Base-by-base conservation (phyloP, 1,140 invertebrate species). In the Aphelenchoides avenae region DNA sequence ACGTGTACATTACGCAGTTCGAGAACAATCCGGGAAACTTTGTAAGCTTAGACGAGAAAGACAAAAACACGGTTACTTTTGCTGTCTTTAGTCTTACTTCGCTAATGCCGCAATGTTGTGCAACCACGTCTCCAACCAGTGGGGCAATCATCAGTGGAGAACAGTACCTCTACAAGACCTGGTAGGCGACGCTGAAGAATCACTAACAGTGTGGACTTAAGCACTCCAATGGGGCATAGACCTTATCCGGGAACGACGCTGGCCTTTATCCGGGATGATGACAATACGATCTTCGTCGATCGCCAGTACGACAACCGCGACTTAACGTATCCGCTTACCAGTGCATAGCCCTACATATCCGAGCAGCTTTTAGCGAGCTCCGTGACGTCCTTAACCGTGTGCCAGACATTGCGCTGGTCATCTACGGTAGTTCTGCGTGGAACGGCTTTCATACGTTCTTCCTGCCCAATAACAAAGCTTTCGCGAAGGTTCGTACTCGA, bases 21-120 rank as follows among this genome's bases (percentile, higher is more conserved):
- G 73, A 77, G 31, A 75, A 73, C 42, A 73, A 75, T 51, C 73
- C 75, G n/a, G 73, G 75, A 22, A 75, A 75, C 52, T 75, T 76
- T 63, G 73, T 75, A 34, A 60, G 65, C 57, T 43, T 50, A 40
- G 13, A 18, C 51, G 22, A 34, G 26, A 59, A 64, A n/a, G 18
- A 40, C 36, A 26, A 11, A 18, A 52, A 27, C 7, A 15, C 26
- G 52, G 34, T 2, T 18, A 2, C 7, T 46, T 20, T 31, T 27
- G 5, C 22, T 36, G 5, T 41, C 20, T 67, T 72, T 53, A 75
- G 73, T 75, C 72, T 3, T 75, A 75, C 37, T 75, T 71, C 51
- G 72, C 64, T 0, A 77, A 75, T 54, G 66, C 68, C 15, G 73
- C 74, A 27, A 52, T 52, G 31, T 48, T 75, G 9, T 75, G 73